Conservation (phyloP, 2,113 vertebrate species). For the Lipotes vexillifer region DNA sequence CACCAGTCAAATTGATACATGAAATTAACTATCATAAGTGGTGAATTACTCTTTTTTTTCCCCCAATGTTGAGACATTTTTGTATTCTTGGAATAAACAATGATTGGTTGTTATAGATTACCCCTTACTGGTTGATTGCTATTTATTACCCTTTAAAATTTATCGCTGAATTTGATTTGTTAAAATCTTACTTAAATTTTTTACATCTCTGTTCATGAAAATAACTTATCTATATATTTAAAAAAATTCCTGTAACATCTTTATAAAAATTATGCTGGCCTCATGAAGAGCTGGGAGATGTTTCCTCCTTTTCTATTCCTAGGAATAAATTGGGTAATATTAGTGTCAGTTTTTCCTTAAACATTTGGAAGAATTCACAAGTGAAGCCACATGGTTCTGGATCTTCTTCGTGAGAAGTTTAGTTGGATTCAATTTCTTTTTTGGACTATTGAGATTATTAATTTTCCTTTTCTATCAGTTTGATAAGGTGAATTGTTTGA, state of each 20-base stretch:
- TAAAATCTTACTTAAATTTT: neutral
- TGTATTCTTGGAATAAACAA: neutral
- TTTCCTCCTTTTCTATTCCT: neutral
- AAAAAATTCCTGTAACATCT: neutral
- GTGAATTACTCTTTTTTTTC: neutral
- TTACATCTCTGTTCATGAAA: neutral
- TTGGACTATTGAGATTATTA: neutral
- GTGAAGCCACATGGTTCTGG: neutral
- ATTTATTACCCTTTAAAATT: neutral
- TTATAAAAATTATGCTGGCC: neutral
- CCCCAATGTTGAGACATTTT: neutral
- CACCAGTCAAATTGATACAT: neutral
- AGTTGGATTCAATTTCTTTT: neutral
- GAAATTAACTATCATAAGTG: neutral
- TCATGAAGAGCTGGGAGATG: neutral
- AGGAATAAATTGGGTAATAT: neutral
- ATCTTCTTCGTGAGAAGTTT: neutral
- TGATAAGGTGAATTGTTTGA: neutral
- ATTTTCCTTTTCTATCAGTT: neutral
- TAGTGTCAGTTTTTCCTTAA: neutral
- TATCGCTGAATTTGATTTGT: neutral
- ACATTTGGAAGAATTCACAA: neutral
- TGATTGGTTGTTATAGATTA: neutral
- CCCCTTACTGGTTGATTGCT: neutral
- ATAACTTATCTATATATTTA: neutral